Conservation (phyloP, 2,888 invertebrate species). For the Rotaria macrura region DNA sequence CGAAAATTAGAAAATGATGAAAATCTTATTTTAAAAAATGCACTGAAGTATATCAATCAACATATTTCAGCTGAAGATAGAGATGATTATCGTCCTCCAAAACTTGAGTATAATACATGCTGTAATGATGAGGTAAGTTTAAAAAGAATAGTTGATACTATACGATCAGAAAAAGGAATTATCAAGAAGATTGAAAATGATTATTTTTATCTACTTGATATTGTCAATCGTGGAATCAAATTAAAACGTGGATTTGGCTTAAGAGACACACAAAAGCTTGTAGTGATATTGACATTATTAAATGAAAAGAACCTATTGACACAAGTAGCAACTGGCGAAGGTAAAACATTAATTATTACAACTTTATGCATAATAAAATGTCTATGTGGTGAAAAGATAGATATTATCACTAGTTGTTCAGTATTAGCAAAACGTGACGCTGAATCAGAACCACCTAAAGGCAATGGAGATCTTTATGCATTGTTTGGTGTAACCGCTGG, state of each 20-base stretch:
- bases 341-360: background rate
- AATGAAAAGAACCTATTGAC: background rate
- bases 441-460: background rate
- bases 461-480: background rate
- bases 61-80: background rate
- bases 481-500: background rate
- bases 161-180: background rate
- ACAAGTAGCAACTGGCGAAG: conserved; percentile 2
- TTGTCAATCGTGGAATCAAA: background rate
- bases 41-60: background rate
- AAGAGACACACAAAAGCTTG: background rate
- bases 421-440: conserved; percentile 7
- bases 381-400: background rate
- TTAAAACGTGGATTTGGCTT: background rate
- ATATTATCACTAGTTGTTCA: background rate
- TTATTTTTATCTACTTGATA: background rate
- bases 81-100: background rate
- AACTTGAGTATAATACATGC: background rate
- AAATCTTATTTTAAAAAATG: background rate
- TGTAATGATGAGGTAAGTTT: background rate
- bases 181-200: background rate
- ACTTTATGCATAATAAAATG: background rate
- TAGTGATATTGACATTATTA: background rate
- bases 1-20: background rate
- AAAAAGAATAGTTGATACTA: background rate